Base-by-base conservation (phyloP, 2,888 invertebrate genomes). In the Synergus laeviventris region DNA sequence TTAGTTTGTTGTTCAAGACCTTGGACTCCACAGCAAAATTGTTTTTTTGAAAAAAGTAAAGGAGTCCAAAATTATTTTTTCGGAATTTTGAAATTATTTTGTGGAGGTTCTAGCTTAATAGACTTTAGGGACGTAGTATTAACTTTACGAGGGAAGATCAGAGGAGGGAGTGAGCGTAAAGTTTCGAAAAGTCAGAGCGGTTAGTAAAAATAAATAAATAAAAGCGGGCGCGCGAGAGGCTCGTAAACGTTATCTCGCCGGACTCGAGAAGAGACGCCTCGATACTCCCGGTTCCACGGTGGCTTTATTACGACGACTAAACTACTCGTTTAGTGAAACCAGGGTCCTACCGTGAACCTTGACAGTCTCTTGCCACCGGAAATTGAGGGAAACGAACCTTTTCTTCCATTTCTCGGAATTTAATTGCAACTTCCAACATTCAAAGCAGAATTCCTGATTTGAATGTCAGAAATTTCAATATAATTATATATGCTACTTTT, bases 221-320 rank as follows among this genome's bases (percentile, higher is more conserved):
- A 31, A 31, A 5, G 54, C 49, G 70, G 14, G 31, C 70, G 70
- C 70, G 70, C 60, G 49, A 60, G 60, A 59, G 73, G 73, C 77
- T 84, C 84, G 81, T 82, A 83, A 84, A 84, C 81, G 80, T 83
- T 84, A 80, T 80, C 81, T 77, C 78, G 45, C 78, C 74, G 70
- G 73, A 74, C 74, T 74, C 75, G 45, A 80, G 78, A 61, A 75
- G 66, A 75, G 64, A 54, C 24, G 49, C 49, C 18, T 36, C 45
- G 9, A 70, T 45, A 31, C n/a, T 66, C 64, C 45, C 14, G 11
- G 21, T 24, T 24, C 24, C 45, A 14, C 24, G 31, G 49, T 49
- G 42, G 36, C 70, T 70, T 49, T 70, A 70, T 54, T 70, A 70
- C 62, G 18, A n/a, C 38, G 18, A 62, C 70, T 70, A 36, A 70